A percentile compares a stretch with the other conserved stretches of the same genome.
Conservation (phyloP, 1,140 invertebrate genomes). For the Drosophila punjabiensis region DNA sequence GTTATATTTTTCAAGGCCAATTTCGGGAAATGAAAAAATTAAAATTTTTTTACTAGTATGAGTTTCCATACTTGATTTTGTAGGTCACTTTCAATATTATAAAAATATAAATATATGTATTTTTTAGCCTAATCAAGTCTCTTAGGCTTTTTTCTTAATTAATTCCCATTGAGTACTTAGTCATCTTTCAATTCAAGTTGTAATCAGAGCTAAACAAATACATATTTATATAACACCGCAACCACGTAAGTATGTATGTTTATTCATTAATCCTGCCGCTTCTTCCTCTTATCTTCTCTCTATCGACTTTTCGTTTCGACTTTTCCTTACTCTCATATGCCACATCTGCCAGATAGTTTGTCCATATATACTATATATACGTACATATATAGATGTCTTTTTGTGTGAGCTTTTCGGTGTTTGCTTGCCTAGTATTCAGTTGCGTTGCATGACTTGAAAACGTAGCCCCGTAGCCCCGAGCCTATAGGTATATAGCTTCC, state of each 20-base stretch:
- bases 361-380: slow-evolving; percentile 20
- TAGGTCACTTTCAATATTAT: too few relatives aligned
- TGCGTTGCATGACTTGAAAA: slow-evolving; percentile 42
- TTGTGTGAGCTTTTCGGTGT: slow-evolving; percentile 46
- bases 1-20: too few relatives aligned
- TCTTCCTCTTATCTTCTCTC: slow-evolving; percentile 15
- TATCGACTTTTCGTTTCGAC: slow-evolving; percentile 30
- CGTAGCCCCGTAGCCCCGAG: slow-evolving; percentile 18
- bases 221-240: not conserved
- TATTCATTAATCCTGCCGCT: slow-evolving; percentile 10
- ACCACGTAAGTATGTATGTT: slow-evolving; percentile 34
- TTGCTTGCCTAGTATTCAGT: slow-evolving; percentile 48
- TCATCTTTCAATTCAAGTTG: slow-evolving; percentile 20
- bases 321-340: slow-evolving; percentile 30
- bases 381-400: slow-evolving; percentile 25
- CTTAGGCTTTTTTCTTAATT: not conserved
- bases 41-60: too few relatives aligned
- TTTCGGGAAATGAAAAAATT: too few relatives aligned
- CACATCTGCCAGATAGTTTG: slow-evolving; percentile 38
- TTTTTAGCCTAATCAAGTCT: not conserved
- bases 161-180: slow-evolving; percentile 12
- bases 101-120: not conserved
- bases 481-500: not conserved
- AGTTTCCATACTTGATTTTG: too few relatives aligned
- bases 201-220: slow-evolving; percentile 5